A percentile compares a stretch with the other conserved stretches of the same genome.
phyloP scores from a whole-genome alignment of 1,140 invertebrate genomes.

The Trachymyrmex cornetzi region DNA sequence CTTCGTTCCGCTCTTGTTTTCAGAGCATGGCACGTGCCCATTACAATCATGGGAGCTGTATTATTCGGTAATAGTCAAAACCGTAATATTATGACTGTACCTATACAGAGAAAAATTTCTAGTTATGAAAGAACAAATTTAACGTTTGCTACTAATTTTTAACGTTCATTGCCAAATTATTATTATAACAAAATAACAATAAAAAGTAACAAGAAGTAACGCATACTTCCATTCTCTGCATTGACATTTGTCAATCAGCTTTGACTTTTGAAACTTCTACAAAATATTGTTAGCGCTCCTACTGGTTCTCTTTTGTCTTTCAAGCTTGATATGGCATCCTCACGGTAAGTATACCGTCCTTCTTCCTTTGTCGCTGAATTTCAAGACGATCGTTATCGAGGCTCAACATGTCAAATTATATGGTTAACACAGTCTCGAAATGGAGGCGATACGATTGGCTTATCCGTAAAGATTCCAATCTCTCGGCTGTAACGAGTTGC shows the following conservation, averaged over 20 bases:
- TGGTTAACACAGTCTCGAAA: constrained; percentile 58
- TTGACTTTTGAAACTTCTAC: not conserved
- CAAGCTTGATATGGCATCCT: not conserved
- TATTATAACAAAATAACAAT: no score
- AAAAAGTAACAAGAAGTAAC: no score
- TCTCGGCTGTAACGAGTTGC: constrained; percentile 73
- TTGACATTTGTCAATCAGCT: not conserved
- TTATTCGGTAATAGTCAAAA: not conserved
- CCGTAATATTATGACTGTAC: not conserved
- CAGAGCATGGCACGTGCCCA: not conserved
- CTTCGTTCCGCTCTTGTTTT: constrained; percentile 18
- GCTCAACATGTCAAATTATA: constrained; percentile 67
- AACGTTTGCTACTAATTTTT: no score
- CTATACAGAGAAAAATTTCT: no score
- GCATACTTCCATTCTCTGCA: no score
- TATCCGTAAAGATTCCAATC: constrained; percentile 74
- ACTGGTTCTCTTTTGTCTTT: not conserved
- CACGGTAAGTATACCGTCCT: not conserved
- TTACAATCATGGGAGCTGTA: not conserved
- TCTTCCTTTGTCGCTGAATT: constrained; percentile 25
- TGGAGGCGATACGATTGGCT: constrained; percentile 42
- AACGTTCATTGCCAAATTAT: no score
- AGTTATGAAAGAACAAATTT: no score
- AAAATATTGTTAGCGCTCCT: not conserved
- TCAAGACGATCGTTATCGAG: constrained; percentile 60